Base-by-base conservation (phyloP, 1,140 invertebrate genomes). In the Drosophila lacteicornis region DNA sequence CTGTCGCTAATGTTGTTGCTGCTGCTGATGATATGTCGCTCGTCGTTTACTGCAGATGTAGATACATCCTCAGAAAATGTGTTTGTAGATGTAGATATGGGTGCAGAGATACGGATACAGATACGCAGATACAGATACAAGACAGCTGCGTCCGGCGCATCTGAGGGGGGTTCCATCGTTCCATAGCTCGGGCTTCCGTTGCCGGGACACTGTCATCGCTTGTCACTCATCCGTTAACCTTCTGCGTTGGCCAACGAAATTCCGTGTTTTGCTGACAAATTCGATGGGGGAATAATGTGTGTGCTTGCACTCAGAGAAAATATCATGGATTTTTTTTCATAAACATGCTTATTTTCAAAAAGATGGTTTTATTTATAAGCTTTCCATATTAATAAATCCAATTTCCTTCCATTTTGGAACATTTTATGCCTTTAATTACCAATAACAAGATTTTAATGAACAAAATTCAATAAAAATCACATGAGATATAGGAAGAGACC, bases 31-130 rank as follows among this genome's bases (percentile, higher is more conserved):
- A 58, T 68, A 47, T 73, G 55, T 46, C 60, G 60, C 53, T 38
- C 33, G 62, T 49, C 79, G 65, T 74, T 85, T 75, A 80, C 82
- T 84, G 74, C 75, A 46, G 74, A 80, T 84, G 63, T 15, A 38
- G 68, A 68, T 69, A 46, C 47, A 59, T 38, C 25, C 36, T 30
- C 19, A 50, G 27, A 25, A 25, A 25, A 57, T 46, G 46, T 45
- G 40, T 30, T 3, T 36, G 50, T 53, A 19, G 27, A 19, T 53
- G 30, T 38, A 71, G 25, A 69, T 69, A 36, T 45, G 40, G n/a
- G 61, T 56, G 61, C 59, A 79, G 22, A 78, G 15, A 60, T 42
- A 45, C 30, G 46, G 27, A 51, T 45, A 45, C 45, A 60, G 19
- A 63, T 36, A 50, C 60, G 58, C 36, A 74, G 19, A 68, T 58